phyloP scores from a whole-genome alignment of 1,140 invertebrate genomes.

The Drosophila truncata region DNA sequence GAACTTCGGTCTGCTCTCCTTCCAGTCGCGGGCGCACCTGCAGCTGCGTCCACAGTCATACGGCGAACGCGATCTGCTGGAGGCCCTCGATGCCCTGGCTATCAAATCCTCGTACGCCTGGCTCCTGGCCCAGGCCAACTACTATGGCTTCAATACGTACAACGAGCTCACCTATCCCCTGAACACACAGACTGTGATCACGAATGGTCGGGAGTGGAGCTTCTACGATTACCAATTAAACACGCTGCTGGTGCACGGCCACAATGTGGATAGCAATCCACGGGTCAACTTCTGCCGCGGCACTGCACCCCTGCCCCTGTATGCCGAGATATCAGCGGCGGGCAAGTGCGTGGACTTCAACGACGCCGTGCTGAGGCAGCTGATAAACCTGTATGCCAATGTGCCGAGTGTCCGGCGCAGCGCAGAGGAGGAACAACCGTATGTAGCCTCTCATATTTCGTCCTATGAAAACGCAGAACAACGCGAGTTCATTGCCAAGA shows the following conservation, averaged over 20 bases:
- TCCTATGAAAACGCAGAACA: constrained; percentile 89
- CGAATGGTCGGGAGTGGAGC: constrained; percentile 93
- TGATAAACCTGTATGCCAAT: constrained; percentile 92
- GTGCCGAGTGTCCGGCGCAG: constrained; percentile 88
- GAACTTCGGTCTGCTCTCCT: constrained; percentile 92
- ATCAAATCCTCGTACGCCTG: constrained; percentile 92
- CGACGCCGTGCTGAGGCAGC: constrained; percentile 90
- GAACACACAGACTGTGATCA: constrained; percentile 93
- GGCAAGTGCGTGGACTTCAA: constrained; percentile 92
- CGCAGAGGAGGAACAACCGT: constrained; percentile 89
- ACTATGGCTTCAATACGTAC: constrained; percentile 95
- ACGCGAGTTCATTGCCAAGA: constrained; percentile 89
- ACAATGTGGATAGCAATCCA: constrained; percentile 88
- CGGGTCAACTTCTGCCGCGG: constrained; percentile 93
- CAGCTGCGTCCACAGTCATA: constrained; percentile 84
- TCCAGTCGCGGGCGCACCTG: constrained; percentile 88
- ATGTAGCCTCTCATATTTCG: constrained; percentile 88
- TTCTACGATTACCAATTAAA: constrained; percentile 96
- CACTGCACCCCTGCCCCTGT: constrained; percentile 90
- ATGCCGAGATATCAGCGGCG: constrained; percentile 89
- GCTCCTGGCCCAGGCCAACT: constrained; percentile 92
- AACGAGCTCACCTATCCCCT: constrained; percentile 96
- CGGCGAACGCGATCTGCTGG: constrained; percentile 86
- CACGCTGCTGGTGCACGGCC: constrained; percentile 89
- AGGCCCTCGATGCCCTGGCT: constrained; percentile 90